A percentile compares a stretch with the other conserved stretches of the same genome.
These are phyloP conservation scores for Pseudorasbora parva DNA, from an alignment of 2,113 vertebrate genomes.

Conservation along the genomic window DNA sequence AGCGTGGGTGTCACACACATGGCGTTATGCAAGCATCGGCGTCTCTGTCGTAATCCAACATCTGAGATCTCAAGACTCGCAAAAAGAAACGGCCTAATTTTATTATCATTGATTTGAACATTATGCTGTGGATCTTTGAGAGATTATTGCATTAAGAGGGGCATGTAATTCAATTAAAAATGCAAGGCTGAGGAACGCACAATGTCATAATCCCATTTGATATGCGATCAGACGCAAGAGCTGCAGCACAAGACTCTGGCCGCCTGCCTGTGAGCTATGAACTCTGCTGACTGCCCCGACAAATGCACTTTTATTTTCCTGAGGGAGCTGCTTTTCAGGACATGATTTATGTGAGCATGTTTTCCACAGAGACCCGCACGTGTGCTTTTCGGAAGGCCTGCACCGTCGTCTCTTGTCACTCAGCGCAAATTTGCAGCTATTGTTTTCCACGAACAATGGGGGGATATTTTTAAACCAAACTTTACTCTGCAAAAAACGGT, in stretches of 20 bases:
- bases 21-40: background rate
- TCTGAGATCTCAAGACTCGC: conserved; percentile 24
- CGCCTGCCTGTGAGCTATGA: conserved; percentile 61
- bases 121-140: conserved; percentile 69
- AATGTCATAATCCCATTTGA: conserved; percentile 68
- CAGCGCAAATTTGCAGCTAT: conserved; percentile 9
- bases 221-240: conserved; percentile 62
- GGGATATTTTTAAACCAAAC: conserved; percentile 42
- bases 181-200: conserved; percentile 63
- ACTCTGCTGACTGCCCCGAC: conserved; percentile 69
- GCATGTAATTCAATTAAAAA: conserved; percentile 73
- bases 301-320: conserved; percentile 67
- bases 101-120: conserved; percentile 75
- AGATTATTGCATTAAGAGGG: conserved; percentile 75
- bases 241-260: conserved; percentile 61
- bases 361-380: background rate
- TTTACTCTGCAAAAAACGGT: conserved; percentile 26
- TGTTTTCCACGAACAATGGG: conserved; percentile 41
- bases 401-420: conserved; percentile 15
- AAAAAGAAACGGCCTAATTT: conserved; percentile 59
- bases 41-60: background rate
- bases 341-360: conserved; percentile 69
- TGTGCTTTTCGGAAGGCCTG: conserved; percentile 24
- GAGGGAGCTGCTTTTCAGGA: conserved; percentile 57
- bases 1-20: conserved; percentile 19